Evolutionary conservation across 2,113 vertebrate genomes (phyloP), one percentile per base, ranked within the genome.

Genomic region (Tragelaphus scriptus): DNA sequence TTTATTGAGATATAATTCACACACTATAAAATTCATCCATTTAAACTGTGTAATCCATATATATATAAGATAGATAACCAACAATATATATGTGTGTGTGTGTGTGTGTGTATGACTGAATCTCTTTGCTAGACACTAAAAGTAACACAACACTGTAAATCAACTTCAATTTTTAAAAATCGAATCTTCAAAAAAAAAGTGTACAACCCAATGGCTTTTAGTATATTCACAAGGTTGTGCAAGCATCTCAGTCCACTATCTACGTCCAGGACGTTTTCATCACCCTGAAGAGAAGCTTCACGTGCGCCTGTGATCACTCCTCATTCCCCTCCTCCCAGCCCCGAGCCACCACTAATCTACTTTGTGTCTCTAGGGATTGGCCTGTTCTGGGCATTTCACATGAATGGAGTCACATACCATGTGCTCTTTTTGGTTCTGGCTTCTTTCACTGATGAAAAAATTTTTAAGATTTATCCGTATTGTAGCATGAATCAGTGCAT

Each of bases 1-100:
- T 77, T 94, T 65, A 58, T 85, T 65, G 65, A 89, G 49, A 80
- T 80, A 85, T 13, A 89, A 85, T 63, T 89, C 65, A 85, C 30
- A 59, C 58, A 58, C 32, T 68, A 85, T 68, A 36, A 90, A 95
- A 85, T 59, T n/a, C 7, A 51, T 36, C 47, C 47, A 86, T 40
- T 87, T 61, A 75, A 59, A 95, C 16, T 47, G 23, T 55, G 90
- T 15, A 71, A 7, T 85, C 49, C 51, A 55, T 51, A 81, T 55
- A 81, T 51, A 51, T 28, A 36, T 36, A 65, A 5, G 15, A 51
- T 5, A 80, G 80, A n/a, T n/a, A 53, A 82, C 30, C 17, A 82
- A n/a, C 51, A 5, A 21, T 21, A 81, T 23, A 8, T 23, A n/a
- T 25, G n/a, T 82, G 17, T 53, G 12, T 30, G 21, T 25, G 5